Evolutionary conservation across 2,797 vertebrate genomes (phyloP), one percentile per base, ranked within the genome.

Genomic region (Sebastes alutus): DNA sequence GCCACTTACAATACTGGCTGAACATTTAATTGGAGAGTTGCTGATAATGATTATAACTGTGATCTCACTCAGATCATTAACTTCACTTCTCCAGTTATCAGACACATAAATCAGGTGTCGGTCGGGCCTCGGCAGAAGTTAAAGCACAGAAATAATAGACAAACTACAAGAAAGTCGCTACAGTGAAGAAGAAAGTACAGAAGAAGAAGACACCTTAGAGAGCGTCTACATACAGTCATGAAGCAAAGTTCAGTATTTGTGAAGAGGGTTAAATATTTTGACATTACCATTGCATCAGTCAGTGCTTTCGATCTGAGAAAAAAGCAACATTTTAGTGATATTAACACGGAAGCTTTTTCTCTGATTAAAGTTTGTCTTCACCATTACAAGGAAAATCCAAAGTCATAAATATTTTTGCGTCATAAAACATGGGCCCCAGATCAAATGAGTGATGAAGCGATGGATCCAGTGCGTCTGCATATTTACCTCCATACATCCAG

Each of bases 401-500:
- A 84, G 78, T 84, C 88, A 78, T 55, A 72, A 72, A 78, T 46
- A 84, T 78, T 84, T 84, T 4, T 75, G 81, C 6, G 75, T 85
- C 83, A 83, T 86, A 80, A 92, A 92, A 89, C 91, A 92, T 62
- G 82, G 90, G 38, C 84, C 87, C 85, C 88, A 82, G 71, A 91
- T 84, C 78, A 90, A 84, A 78, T 87, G 86, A 86, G 68, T 42
- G 85, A 91, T 84, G 88, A 88, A 86, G 69, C 86, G 66, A 49
- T 80, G 84, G 22, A 91, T 91, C 87, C 81, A 80, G 71, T 84
- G 86, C 10, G 58, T 73, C 70, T 87, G 83, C 52, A 80, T 89
- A 91, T 93, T 97, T 98, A 99, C 98, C 98, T 99, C 98, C 90
- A 99, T 97, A 91, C 97, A 96, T 94, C 96, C 97, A 77, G 96